phyloP scores from a whole-genome alignment of 2,797 vertebrate genomes.

The Manis javanica region DNA sequence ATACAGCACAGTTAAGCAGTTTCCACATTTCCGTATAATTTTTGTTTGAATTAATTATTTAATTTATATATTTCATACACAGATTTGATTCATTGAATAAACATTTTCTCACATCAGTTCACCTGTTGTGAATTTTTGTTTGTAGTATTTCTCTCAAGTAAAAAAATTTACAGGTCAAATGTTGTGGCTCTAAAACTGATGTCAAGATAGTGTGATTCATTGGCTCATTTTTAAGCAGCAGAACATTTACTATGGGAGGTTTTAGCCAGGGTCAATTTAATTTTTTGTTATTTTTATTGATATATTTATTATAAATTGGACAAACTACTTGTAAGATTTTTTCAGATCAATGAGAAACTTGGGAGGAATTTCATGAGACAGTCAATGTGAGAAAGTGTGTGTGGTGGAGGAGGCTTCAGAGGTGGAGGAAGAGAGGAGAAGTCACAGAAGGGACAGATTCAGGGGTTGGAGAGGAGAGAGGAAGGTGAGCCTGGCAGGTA shows the following conservation, averaged over 20 bases:
- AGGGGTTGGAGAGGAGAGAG: not conserved
- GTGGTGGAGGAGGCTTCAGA: fast-evolving
- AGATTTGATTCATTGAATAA: constrained; percentile 24
- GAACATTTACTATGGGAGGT: not conserved
- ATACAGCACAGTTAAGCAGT: not conserved
- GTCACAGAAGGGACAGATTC: not conserved
- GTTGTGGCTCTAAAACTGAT: not conserved
- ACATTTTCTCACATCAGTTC: not conserved
- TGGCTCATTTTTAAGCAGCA: not conserved
- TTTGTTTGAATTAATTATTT: not conserved
- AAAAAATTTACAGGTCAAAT: not conserved
- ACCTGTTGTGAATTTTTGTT: not conserved
- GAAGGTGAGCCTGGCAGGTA: not conserved
- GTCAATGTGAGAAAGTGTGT: not conserved
- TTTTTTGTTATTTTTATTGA: not conserved
- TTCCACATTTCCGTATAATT: not conserved
- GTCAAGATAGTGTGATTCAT: not conserved
- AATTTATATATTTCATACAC: not conserved
- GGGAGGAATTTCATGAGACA: not conserved
- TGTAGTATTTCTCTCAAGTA: not conserved
- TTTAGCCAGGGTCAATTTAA: not conserved
- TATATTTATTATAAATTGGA: not conserved
- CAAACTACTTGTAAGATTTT: not conserved
- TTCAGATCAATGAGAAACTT: not conserved
- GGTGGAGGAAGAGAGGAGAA: not conserved